Conservation (phyloP, 2,888 invertebrate genomes). For the Disparrhopalites patrizii region DNA sequence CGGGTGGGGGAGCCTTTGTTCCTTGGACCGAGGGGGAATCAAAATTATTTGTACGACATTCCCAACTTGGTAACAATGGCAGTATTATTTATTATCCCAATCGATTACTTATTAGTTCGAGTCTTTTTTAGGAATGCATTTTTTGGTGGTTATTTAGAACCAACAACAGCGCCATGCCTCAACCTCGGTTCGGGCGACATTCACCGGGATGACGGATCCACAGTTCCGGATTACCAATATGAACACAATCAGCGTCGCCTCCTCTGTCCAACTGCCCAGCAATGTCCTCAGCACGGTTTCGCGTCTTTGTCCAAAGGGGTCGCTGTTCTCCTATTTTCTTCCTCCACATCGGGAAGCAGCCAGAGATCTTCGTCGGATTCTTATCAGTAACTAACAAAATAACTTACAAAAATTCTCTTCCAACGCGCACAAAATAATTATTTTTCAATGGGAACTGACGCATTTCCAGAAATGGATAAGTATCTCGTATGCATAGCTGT, state of each 20-base stretch:
- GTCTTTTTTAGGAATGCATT: no score
- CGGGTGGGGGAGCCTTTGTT: conserved; percentile 39
- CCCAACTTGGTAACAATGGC: conserved; percentile 16
- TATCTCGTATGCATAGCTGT: no score
- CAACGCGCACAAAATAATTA: no score
- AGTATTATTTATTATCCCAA: background rate
- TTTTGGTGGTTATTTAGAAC: background rate
- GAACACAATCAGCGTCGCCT: no score
- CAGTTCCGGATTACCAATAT: background rate
- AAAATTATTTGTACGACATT: conserved; percentile 1
- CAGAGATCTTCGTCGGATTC: conserved; percentile 63
- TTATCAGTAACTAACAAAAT: conserved; percentile 58
- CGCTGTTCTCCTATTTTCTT: conserved; percentile 67
- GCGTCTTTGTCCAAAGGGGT: conserved; percentile 26
- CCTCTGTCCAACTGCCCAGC: background rate
- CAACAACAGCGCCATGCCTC: background rate
- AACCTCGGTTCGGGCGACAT: background rate
- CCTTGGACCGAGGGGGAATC: conserved; percentile 35
- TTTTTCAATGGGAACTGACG: no score
- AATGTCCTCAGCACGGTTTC: conserved; percentile 8
- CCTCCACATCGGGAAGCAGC: conserved; percentile 68
- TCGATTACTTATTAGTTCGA: background rate
- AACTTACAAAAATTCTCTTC: no score
- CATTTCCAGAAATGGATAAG: no score
- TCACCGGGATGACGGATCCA: background rate